These are phyloP conservation scores for Sebastes iracundus DNA, from an alignment of 2,797 vertebrate species.

Conservation along the genomic window DNA sequence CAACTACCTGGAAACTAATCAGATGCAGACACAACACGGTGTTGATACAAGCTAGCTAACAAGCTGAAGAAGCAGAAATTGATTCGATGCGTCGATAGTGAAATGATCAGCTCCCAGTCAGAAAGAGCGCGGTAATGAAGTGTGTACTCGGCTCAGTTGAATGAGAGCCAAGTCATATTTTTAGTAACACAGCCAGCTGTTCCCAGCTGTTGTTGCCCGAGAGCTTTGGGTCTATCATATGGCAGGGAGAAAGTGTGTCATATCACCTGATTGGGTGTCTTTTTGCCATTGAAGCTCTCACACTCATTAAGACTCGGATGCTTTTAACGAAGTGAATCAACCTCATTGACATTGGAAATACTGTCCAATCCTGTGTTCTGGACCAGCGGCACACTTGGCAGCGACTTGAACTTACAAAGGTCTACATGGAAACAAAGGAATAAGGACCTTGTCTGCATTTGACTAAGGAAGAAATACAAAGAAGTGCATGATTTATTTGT, in stretches of 20 bases:
- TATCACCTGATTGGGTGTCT: slow-evolving; percentile 9
- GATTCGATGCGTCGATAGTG: slow-evolving; percentile 37
- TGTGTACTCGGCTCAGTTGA: slow-evolving; percentile 7
- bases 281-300: background rate
- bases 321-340: background rate
- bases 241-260: slow-evolving; percentile 21
- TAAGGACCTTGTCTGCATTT: background rate
- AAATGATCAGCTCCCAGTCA: slow-evolving; percentile 35
- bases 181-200: slow-evolving; percentile 45
- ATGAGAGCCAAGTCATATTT: slow-evolving; percentile 25
- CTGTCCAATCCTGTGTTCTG: background rate
- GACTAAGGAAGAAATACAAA: background rate
- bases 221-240: slow-evolving; percentile 9
- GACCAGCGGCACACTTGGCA: background rate
- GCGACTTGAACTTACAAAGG: background rate
- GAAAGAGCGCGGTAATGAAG: slow-evolving; percentile 19
- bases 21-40: slow-evolving; percentile 13
- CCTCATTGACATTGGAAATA: background rate
- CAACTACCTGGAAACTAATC: slow-evolving; percentile 1
- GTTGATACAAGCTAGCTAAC: slow-evolving; percentile 19
- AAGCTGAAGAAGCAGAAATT: slow-evolving; percentile 30
- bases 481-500: background rate
- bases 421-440: slow-evolving; percentile 1
- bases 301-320: background rate
- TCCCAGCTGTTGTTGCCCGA: slow-evolving; percentile 26